These are phyloP conservation scores for Drosophila yakuba DNA, from an alignment of 1,140 invertebrate species.

Conservation along the genomic window DNA sequence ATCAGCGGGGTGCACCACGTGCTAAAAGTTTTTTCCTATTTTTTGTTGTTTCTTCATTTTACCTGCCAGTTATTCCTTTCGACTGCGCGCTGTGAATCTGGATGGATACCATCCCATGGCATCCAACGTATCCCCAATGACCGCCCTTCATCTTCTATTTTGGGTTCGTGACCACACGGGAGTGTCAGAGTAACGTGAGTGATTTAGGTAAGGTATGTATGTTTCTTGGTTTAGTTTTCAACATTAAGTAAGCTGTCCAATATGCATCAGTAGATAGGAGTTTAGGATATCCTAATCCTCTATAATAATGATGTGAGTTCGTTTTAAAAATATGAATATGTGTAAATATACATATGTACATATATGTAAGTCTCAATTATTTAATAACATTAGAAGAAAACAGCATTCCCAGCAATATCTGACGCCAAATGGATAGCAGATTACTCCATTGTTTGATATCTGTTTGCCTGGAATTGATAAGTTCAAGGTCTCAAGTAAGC, in stretches of 20 bases:
- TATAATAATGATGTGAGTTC: too few relatives aligned
- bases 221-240: neutral
- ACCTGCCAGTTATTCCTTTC: slow-evolving; percentile 22
- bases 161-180: neutral
- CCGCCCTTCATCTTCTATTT: neutral
- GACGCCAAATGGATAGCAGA: too few relatives aligned
- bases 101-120: slow-evolving; percentile 11
- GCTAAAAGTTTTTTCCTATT: slow-evolving; percentile 7
- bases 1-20: slow-evolving; percentile 30
- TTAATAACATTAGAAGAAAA: too few relatives aligned
- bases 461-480: neutral
- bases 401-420: too few relatives aligned
- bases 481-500: neutral
- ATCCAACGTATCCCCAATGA: slow-evolving; percentile 2
- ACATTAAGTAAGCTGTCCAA: too few relatives aligned
- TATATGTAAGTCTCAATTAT: too few relatives aligned
- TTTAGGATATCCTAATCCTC: too few relatives aligned
- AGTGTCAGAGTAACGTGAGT: slow-evolving; percentile 10
- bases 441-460: neutral
- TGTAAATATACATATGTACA: too few relatives aligned
- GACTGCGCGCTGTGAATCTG: slow-evolving; percentile 13
- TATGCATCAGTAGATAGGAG: too few relatives aligned
- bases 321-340: too few relatives aligned
- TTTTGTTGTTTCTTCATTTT: neutral
- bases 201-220: neutral